A percentile compares a stretch with the other conserved stretches of the same genome.
phyloP scores from a whole-genome alignment of 2,797 vertebrate genomes.

The Halcyon badia region DNA sequence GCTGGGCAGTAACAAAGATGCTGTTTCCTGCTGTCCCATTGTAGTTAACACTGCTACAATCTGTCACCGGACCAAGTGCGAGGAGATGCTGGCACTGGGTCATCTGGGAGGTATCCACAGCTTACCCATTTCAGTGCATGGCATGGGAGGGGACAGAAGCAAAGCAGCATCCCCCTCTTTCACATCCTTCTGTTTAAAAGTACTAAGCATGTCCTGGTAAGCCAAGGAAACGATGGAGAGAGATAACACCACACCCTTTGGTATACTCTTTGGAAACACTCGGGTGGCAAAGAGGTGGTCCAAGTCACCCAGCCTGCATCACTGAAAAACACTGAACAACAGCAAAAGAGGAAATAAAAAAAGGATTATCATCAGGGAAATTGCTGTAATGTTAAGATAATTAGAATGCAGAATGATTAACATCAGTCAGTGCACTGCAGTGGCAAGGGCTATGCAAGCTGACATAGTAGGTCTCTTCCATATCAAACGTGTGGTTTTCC shows the following conservation, averaged over 20 bases:
- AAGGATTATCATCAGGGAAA: conserved; percentile 46
- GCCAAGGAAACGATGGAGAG: not conserved
- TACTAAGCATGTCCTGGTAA: not conserved
- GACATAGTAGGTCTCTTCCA: conserved; percentile 44
- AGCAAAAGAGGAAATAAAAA: not conserved
- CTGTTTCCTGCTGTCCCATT: not conserved
- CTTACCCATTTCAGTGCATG: not conserved
- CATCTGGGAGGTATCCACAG: not conserved
- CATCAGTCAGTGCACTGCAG: conserved; percentile 32
- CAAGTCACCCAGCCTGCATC: conserved; percentile 7
- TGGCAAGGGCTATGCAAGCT: conserved; percentile 56
- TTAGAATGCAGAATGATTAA: conserved; percentile 58
- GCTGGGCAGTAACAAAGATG: not conserved
- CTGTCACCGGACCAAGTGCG: not conserved
- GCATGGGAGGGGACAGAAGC: not conserved
- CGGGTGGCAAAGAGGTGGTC: conserved; percentile 8
- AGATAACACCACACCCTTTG: conserved; percentile 42
- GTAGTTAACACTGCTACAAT: accelerated
- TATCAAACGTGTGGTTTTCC: not conserved
- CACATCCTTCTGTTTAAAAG: not conserved
- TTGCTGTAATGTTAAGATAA: conserved; percentile 69
- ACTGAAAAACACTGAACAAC: conserved; percentile 48
- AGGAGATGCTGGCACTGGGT: not conserved
- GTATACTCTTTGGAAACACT: conserved; percentile 10
- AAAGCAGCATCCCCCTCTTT: not conserved